Base-by-base conservation (phyloP, 2,797 vertebrate species). In the Eremophila alpestris region DNA sequence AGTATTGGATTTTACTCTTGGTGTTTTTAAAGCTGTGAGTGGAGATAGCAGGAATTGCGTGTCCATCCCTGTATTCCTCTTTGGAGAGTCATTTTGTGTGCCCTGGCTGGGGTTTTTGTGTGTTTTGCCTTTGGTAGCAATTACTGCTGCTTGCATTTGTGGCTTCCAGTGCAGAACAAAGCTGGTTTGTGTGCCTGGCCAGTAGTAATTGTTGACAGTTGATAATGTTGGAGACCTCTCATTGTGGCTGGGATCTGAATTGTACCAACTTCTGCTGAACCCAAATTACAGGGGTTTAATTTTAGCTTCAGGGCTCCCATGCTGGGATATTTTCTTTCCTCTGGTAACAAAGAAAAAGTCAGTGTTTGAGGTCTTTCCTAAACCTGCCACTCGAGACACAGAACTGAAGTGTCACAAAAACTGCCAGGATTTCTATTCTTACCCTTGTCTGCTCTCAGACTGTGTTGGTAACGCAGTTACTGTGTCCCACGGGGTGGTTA, bases 91-190 rank as follows among this genome's bases (percentile, higher is more conserved):
- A 11, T 60, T 91, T 82, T 64, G 34, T 27, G 4, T 30, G 45
- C 83, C 81, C 68, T 48, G 63, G 59, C 63, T 65, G 40, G 45
- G 9, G 0, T 4, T 62, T 63, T 38, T 65, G 34, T 81, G 36
- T 84, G 55, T 91, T 87, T 92, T 92, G 78, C 94, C 93, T 90
- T 93, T 67, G 45, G 87, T 95, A 87, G 90, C 84, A 94, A 94
- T 95, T 95, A 70, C 65, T 91, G 84, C 93, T 85, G 84, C 83
- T 77, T 76, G 84, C 84, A 65, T 32, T 95, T 78, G 92, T 89
- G 89, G 89, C 79, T 97, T 89, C 76, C 93, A 95, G 56, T 83
- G 87, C 65, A 93, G 94, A 95, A 95, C 90, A 96, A 95, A 93
- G 92, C 94, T 93, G 83, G 80, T 85, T 69, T 84, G 80, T 95